Base-by-base conservation (phyloP, 2,797 vertebrate genomes). In the Allobates femoralis region DNA sequence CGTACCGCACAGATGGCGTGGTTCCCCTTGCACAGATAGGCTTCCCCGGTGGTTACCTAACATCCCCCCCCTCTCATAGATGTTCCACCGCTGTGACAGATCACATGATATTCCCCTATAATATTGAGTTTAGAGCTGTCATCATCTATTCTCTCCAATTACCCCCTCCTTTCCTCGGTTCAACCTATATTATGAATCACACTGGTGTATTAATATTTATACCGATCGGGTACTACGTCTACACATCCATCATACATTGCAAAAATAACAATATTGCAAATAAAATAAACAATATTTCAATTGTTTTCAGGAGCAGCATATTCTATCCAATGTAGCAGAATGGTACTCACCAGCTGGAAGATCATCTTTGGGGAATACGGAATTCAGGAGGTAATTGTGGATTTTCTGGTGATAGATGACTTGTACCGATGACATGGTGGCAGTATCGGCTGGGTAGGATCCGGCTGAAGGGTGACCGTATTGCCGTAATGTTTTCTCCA, bases 361-460 rank as follows among this genome's bases (percentile, higher is more conserved):
- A 6, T 90, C 90, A 1, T 89, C 90, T 82, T 88, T 90, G 74
- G 88, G 89, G 77, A 89, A 90, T 0, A 83, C 84, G 2, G 83
- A 67, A 83, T 86, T 85, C 10, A 90, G 51, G 79, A 85, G 80
- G 84, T 84, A 83, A 81, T 85, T 88, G 56, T 90, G 90, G 79
- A 90, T 86, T 64, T 90, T 90, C 75, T 88, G 86, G 4, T 86
- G 86, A 15, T 89, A 89, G 77, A 90, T 89, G 76, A 90, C 86
- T 83, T 89, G 86, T 84, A 88, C 88, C 11, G 90, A 87, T 66
- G 90, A 87, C 90, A 90, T 90, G 75, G 12, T 85, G 83, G 58
- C 62, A 0, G 21, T 58, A 1, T 56, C 21, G 37, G 75, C 73
- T 74, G 75, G 50, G 5, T 41, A 50, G 14, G 66, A 28, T 74